Evolutionary conservation across 2,113 vertebrate genomes (phyloP), one percentile per base, ranked within the genome.

Genomic region (Pithys albifrons): DNA sequence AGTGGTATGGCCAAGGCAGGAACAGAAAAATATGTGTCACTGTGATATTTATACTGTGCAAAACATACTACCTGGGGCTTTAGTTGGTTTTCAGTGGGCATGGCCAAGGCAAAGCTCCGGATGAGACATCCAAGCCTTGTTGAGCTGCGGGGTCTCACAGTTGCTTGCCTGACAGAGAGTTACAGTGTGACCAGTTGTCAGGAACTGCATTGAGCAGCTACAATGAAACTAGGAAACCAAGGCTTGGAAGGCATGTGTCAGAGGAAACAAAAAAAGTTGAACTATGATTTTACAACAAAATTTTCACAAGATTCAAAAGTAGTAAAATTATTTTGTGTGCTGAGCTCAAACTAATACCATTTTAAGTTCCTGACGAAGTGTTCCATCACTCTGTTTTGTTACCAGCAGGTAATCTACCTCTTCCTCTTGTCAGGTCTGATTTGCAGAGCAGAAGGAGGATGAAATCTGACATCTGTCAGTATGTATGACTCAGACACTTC

Each of bases 1-100:
- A 24, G 41, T 96, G 98, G 98, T 98, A 96, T 2, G 97, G 37
- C 19, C 54, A 79, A 62, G 35, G 54, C 72, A 28, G 64, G 27
- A 74, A 65, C 72, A 87, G 74, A 78, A 75, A 83, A 82, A 54
- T 61, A 64, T 8, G 45, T 52, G 58, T 69, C 55, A 43, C 46
- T 82, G 46, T 74, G 64, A n/a, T 80, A 85, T 72, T 89, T 78
- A 45, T 54, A n/a, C 70, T 49, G 9, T 72, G 35, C 27, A 84
- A 48, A 92, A 65, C 37, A 18, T 16, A n/a, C 45, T 57, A 69
- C 70, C 46, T 31, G 24, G 73, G 64, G 74, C 49, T 73, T 62
- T 31, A 55, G 49, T 54, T 85, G 27, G 14, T 58, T 88, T 76
- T 67, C 72, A 65, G 71, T 18, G 35, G 55, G 67, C 27, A 76